Evolutionary conservation across 2,113 vertebrate species (phyloP), one percentile per base, ranked within the genome.

Genomic region (Ovibos moschatus): DNA sequence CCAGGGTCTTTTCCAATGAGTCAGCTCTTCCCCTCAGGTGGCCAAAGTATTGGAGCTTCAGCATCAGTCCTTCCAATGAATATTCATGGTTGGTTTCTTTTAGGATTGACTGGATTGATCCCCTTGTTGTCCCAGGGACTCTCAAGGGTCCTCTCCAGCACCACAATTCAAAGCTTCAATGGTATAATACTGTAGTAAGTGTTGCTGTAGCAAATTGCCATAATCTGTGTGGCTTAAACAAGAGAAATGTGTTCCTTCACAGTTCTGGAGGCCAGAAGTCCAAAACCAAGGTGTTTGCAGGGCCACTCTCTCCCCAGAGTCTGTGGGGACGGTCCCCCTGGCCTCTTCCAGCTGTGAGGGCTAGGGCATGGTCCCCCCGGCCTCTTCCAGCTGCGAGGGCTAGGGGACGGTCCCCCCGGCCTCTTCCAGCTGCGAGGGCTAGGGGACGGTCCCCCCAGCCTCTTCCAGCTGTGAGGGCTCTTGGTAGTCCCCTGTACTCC

Each of bases 401-500:
- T 7, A 12, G 5, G 16, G 2, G 1, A 45, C 16, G 2, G 1
- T 8, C 33, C 3, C 3, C 8, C 43, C 7, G 4, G 23, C 10
- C 47, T 33, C 33, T 11, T 16, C 27, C 23, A 13, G 85, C 5
- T n/a, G 4, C 43, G 5, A 1, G 13, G 2, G 27, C 25, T 7
- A 12, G 5, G 16, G 2, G 1, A 45, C 16, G 2, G 1, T 8
- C 33, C 3, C 3, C 8, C 43, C 7, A 4, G 23, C 10, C 47
- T 33, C 33, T 11, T 16, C 27, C 28, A 13, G 85, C 5, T n/a
- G 4, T n/a, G 5, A 1, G 13, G 1, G 27, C 25, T 7, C 7
- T 2, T 7, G 0, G 7, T 23, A 3, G 4, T 0, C 3, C 30
- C 23, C 5, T 1, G 3, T 12, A 0, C 6, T 17, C 7, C 11